Percentiles rank a stretch among this genome's conserved stretches.
Conservation (phyloP, 2,113 vertebrate species). For the Anas platyrhynchos region DNA sequence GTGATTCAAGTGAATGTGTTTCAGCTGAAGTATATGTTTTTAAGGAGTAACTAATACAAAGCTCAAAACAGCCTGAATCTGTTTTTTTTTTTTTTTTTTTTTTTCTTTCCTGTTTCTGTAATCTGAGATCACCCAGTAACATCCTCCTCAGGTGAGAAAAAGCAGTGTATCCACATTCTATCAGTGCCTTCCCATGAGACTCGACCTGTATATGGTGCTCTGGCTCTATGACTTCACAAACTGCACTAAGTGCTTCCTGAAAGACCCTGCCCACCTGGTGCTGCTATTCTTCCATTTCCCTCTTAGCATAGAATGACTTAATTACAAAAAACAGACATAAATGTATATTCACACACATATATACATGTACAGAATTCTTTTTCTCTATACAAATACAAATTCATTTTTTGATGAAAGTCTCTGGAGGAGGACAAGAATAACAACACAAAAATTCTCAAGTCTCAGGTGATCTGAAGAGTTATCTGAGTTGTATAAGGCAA, state of each 20-base stretch:
- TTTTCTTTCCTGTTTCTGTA: background rate
- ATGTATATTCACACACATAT: rapidly evolving
- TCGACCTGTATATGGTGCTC: rapidly evolving
- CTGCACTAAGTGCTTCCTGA: rapidly evolving
- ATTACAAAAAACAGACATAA: background rate
- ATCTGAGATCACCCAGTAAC: background rate
- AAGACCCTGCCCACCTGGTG: rapidly evolving
- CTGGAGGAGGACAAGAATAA: background rate
- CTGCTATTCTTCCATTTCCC: background rate
- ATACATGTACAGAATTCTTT: background rate
- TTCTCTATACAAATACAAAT: background rate
- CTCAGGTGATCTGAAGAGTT: background rate
- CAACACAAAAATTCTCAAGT: background rate
- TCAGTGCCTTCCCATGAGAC: background rate
- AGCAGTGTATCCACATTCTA: rapidly evolving
- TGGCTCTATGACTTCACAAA: rapidly evolving
- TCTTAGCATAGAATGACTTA: background rate
- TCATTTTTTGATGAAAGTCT: background rate
- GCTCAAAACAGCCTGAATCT: background rate
- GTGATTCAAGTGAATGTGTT: background rate
- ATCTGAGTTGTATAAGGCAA: background rate
- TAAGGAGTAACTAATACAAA: background rate
- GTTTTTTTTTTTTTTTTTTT: background rate
- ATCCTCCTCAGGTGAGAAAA: background rate
- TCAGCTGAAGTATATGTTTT: background rate